These are phyloP conservation scores for Hemichromis elongatus DNA, from an alignment of 2,113 vertebrate genomes.

Conservation along the genomic window DNA sequence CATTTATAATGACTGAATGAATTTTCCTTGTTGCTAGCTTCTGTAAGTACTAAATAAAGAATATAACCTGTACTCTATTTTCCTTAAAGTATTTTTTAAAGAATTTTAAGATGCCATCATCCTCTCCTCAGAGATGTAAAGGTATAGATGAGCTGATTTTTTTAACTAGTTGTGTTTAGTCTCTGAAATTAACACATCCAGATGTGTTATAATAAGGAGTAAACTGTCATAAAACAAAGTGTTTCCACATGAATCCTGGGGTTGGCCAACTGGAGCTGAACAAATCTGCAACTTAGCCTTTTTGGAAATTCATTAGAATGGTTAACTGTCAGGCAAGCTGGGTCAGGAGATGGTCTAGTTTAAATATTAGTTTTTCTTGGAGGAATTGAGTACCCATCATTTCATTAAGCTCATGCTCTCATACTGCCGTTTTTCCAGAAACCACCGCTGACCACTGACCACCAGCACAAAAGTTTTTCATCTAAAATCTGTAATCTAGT, in stretches of 20 bases:
- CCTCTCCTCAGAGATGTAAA: background rate
- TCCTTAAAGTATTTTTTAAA: background rate
- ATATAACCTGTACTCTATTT: background rate
- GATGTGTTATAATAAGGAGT: background rate
- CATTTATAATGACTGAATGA: fast-evolving
- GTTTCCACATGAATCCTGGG: background rate
- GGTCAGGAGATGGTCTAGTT: background rate
- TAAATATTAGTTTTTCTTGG: background rate
- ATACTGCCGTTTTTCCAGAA: background rate
- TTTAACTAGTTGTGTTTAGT: fast-evolving
- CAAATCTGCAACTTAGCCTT: background rate
- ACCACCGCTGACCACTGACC: background rate
- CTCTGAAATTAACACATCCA: background rate
- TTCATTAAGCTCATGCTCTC: background rate
- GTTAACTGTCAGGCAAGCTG: background rate
- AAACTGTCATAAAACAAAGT: background rate
- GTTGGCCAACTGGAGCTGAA: background rate
- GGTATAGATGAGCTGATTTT: background rate
- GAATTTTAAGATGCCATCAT: background rate
- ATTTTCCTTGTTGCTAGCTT: background rate
- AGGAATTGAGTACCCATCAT: background rate
- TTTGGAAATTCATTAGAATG: background rate
- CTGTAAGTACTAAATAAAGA: background rate
- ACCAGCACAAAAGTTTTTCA: background rate
- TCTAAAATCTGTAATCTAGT: background rate